Conservation (phyloP, 2,888 invertebrate species). For the Podotricha telesiphe region DNA sequence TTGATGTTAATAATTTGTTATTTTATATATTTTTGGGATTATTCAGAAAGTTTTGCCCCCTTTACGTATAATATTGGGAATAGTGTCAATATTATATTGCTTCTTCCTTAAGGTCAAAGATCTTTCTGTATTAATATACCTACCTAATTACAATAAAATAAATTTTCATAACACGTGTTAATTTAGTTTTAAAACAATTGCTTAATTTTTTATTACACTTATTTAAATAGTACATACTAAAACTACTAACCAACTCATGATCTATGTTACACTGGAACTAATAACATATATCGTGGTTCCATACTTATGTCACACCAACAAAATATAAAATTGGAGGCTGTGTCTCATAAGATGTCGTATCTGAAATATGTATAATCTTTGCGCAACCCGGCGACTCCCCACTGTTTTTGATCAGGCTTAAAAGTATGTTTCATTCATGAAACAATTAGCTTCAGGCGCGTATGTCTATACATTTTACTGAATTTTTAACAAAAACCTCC, state of each 20-base stretch:
- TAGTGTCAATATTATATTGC: too few species aligned
- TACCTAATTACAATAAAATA: too few species aligned
- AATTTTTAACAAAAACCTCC: neutral
- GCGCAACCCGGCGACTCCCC: constrained; percentile 50
- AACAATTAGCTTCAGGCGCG: constrained; percentile 63
- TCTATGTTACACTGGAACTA: neutral
- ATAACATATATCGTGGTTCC: neutral
- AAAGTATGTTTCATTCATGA: constrained; percentile 71
- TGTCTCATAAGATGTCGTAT: constrained; percentile 16
- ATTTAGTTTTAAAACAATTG: too few species aligned
- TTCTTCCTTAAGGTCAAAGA: too few species aligned
- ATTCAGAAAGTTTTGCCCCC: too few species aligned
- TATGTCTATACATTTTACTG: constrained; percentile 47
- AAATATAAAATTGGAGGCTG: neutral
- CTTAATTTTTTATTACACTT: too few species aligned
- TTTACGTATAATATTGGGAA: too few species aligned
- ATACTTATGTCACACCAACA: neutral
- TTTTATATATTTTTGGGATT: too few species aligned
- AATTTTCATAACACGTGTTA: too few species aligned
- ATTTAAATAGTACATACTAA: too few species aligned
- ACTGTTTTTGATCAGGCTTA: constrained; percentile 61
- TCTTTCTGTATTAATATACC: too few species aligned
- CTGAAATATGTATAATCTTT: constrained; percentile 44
- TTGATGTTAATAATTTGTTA: neutral
- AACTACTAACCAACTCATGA: neutral